Conservation (phyloP, 2,888 invertebrate genomes). For the Globia sparganii region DNA sequence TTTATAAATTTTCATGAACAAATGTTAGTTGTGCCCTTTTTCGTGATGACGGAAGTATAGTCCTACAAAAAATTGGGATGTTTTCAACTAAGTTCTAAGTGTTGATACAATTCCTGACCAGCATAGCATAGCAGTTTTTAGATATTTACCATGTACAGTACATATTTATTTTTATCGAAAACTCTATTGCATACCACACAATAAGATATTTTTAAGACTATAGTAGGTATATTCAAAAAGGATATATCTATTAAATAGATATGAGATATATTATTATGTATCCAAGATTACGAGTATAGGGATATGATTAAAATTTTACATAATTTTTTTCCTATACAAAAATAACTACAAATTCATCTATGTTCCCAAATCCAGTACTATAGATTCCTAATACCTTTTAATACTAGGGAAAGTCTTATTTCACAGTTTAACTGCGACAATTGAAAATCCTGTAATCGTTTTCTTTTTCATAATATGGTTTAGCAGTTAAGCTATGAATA, state of each 20-base stretch:
- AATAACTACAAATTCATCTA: conserved; percentile 76
- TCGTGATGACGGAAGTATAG: no score
- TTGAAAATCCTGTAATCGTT: conserved; percentile 51
- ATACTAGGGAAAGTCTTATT: conserved; percentile 57
- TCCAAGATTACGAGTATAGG: conserved; percentile 48
- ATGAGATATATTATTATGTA: conserved; percentile 34
- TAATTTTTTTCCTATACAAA: conserved; percentile 67
- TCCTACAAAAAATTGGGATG: background rate
- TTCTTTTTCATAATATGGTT: conserved; percentile 44
- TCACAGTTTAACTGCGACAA: conserved; percentile 65
- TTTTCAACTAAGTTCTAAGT: background rate
- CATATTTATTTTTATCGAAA: conserved; percentile 9
- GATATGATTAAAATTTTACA: conserved; percentile 40
- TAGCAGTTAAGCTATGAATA: conserved; percentile 64
- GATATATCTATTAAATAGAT: conserved; percentile 57
- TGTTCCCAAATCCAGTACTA: conserved; percentile 76
- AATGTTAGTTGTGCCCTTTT: no score
- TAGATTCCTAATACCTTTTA: conserved; percentile 58
- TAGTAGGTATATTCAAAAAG: conserved; percentile 56
- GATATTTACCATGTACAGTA: conserved; percentile 22
- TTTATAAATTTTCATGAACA: no score
- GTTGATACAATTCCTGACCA: conserved; percentile 25
- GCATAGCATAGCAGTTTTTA: conserved; percentile 25
- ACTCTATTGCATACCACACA: conserved; percentile 32
- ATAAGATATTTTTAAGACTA: conserved; percentile 42